A percentile compares a stretch with the other conserved stretches of the same genome.
Evolutionary conservation across 1,140 invertebrate species (phyloP).

Genomic region (Brachionus plicatilis): DNA sequence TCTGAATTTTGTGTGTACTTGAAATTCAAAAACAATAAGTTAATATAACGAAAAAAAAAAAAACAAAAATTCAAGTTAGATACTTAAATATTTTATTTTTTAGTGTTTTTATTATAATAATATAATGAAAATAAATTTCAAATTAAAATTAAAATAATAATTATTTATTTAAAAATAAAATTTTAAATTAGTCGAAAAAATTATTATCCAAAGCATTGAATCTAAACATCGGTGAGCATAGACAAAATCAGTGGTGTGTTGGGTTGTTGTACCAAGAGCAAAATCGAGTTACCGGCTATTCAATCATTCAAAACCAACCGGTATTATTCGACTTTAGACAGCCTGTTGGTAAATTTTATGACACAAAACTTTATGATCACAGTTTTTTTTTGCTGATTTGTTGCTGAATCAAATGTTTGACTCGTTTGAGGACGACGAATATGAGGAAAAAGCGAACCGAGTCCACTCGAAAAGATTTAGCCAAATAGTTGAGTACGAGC

Average conservation of each 20-base stretch:
- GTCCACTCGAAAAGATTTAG: not conserved
- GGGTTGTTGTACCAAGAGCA: not conserved
- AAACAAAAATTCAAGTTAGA: slow-evolving; percentile 29
- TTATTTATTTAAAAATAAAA: slow-evolving; percentile 1
- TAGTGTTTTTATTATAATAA: slow-evolving; percentile 27
- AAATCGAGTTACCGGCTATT: not conserved
- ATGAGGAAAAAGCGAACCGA: not conserved
- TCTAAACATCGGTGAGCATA: not conserved
- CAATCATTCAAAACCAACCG: not conserved
- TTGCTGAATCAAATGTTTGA: slow-evolving; percentile 19
- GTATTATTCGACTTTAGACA: not conserved
- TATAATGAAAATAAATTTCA: slow-evolving; percentile 26
- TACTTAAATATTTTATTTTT: slow-evolving; percentile 22
- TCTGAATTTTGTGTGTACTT: slow-evolving; percentile 17
- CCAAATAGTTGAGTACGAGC: not conserved
- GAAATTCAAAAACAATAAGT: not conserved
- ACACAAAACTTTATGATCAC: not conserved
- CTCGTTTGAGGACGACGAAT: slow-evolving; percentile 2
- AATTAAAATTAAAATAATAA: slow-evolving; percentile 34
- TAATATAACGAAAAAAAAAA: not conserved
- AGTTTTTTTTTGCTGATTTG: slow-evolving; percentile 11
- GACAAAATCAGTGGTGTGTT: not conserved
- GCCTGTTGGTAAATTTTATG: not conserved
- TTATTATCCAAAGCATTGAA: not conserved
- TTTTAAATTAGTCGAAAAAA: not conserved